Conservation (phyloP, 2,113 vertebrate genomes). For the Prochilodus magdalenae region DNA sequence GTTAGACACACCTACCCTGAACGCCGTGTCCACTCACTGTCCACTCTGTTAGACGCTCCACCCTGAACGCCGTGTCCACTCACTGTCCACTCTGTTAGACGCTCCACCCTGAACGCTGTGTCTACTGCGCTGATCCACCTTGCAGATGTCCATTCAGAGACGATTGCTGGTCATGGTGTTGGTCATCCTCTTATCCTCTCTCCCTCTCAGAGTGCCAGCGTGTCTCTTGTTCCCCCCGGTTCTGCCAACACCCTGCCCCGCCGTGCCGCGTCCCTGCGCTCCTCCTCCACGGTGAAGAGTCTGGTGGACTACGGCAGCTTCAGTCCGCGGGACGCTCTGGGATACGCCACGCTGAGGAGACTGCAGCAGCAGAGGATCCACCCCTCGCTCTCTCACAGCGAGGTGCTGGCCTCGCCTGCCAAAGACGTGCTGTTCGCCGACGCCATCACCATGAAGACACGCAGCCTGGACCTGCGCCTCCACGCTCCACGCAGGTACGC, state of each 20-base stretch:
- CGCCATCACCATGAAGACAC: conserved; percentile 88
- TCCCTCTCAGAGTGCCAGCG: conserved; percentile 79
- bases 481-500: conserved; percentile 81
- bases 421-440: conserved; percentile 89
- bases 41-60: too few relatives aligned
- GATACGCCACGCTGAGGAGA: conserved; percentile 85
- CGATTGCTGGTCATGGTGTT: too few relatives aligned
- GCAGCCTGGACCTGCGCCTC: conserved; percentile 84
- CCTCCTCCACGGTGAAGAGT: conserved; percentile 84
- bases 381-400: conserved; percentile 85
- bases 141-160: too few relatives aligned
- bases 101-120: too few relatives aligned
- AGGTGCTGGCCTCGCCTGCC: conserved; percentile 86
- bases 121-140: too few relatives aligned
- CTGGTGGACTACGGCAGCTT: conserved; percentile 85
- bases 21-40: too few relatives aligned
- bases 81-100: too few relatives aligned
- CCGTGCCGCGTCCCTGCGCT: conserved; percentile 86
- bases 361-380: conserved; percentile 88
- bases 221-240: conserved; percentile 81
- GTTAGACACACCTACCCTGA: too few relatives aligned
- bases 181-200: too few relatives aligned
- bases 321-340: conserved; percentile 86
- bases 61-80: too few relatives aligned
- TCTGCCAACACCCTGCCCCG: conserved; percentile 86